Percentiles rank a stretch among this genome's conserved stretches.
These are phyloP conservation scores for Paraescarpia echinospica DNA, from an alignment of 1,140 invertebrate genomes.

Conservation along the genomic window DNA sequence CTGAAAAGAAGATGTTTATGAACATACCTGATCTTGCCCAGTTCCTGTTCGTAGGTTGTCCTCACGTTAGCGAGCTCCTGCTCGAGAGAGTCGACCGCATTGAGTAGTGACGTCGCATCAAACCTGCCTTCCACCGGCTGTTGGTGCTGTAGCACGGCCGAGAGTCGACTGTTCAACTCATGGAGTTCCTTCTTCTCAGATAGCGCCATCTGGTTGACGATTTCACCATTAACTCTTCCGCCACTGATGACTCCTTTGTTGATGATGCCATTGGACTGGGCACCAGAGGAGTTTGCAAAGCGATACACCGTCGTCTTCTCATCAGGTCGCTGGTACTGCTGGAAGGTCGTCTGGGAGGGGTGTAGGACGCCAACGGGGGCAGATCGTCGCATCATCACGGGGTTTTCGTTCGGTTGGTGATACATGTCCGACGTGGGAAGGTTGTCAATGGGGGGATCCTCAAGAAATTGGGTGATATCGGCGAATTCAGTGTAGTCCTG, in stretches of 20 bases:
- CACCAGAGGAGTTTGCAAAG: neutral
- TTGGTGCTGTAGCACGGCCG: slow-evolving; percentile 34
- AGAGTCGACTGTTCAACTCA: slow-evolving; percentile 41
- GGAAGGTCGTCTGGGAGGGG: neutral
- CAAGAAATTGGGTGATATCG: neutral
- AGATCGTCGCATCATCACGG: neutral
- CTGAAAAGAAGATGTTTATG: neutral
- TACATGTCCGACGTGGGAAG: neutral
- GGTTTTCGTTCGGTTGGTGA: neutral
- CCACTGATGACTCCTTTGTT: no score
- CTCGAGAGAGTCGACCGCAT: slow-evolving; percentile 40
- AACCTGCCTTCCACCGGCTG: slow-evolving; percentile 34
- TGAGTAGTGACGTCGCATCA: slow-evolving; percentile 40
- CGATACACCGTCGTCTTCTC: neutral
- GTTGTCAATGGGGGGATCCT: neutral
- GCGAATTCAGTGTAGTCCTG: neutral
- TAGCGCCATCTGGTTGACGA: neutral
- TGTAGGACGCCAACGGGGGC: neutral
- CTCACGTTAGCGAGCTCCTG: slow-evolving; percentile 41
- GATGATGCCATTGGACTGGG: neutral
- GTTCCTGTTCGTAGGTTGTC: slow-evolving; percentile 44
- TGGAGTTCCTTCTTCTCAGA: slow-evolving; percentile 42
- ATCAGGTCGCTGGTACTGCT: neutral
- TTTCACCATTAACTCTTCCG: neutral
- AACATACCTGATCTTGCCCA: slow-evolving; percentile 42